These are phyloP conservation scores for Balanococcus diminutus DNA, from an alignment of 2,888 invertebrate species.

Conservation along the genomic window DNA sequence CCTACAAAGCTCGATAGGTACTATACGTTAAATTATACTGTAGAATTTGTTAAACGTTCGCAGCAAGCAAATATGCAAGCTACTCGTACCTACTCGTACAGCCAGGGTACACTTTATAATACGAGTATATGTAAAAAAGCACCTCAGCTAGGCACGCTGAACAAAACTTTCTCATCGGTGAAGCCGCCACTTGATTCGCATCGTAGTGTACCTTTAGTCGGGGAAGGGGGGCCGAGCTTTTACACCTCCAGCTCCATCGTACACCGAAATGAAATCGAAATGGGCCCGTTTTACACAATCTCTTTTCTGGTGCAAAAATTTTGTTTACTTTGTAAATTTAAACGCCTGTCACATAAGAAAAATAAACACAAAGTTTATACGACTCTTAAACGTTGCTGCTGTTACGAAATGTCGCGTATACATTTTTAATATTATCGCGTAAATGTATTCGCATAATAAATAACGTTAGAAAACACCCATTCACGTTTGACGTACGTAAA, in stretches of 20 bases:
- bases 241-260: not conserved
- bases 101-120: too few relatives aligned
- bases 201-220: not conserved
- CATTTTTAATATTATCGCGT: conserved; percentile 9
- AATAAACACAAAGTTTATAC: conserved; percentile 13
- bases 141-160: too few relatives aligned
- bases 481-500: not conserved
- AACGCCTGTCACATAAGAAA: conserved; percentile 28
- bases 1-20: not conserved
- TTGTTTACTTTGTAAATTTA: conserved; percentile 16
- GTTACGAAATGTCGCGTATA: conserved; percentile 4
- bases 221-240: not conserved
- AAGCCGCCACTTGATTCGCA: not conserved
- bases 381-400: conserved; percentile 15
- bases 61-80: not conserved
- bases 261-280: not conserved
- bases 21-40: not conserved
- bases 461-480: conserved; percentile 11
- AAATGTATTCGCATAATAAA: conserved; percentile 14
- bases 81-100: not conserved
- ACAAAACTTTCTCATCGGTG: not conserved
- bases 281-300: not conserved
- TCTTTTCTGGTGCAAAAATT: not conserved
- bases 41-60: conserved; percentile 16
- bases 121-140: not conserved